Evolutionary conservation across 2,113 vertebrate species (phyloP).

Genomic region (Ailurus styani): DNA sequence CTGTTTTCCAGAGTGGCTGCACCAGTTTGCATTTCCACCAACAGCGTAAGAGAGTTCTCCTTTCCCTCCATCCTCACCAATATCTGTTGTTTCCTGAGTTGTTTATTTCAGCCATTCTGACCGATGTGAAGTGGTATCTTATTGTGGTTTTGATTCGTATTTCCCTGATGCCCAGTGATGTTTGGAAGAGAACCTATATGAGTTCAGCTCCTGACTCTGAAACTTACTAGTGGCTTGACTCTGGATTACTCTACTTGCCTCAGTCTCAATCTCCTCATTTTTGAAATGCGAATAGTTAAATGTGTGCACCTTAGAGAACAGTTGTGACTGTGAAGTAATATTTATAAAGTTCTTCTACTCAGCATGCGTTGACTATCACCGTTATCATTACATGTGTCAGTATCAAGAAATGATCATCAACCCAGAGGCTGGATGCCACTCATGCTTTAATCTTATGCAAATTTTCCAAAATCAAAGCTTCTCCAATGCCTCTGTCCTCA

Average conservation of each 20-base stretch:
- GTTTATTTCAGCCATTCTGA: background rate
- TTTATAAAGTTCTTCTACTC: background rate
- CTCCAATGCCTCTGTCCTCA: background rate
- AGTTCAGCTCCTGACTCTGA: background rate
- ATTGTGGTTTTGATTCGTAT: background rate
- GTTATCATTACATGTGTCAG: background rate
- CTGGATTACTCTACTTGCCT: background rate
- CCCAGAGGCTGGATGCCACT: background rate
- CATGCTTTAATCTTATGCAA: background rate
- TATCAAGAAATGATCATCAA: background rate
- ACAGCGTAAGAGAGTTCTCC: background rate
- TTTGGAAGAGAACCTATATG: background rate
- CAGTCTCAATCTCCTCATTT: background rate
- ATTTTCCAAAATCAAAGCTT: background rate
- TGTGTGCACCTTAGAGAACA: background rate
- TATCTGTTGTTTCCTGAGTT: background rate
- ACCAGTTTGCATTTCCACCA: background rate
- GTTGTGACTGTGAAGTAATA: background rate
- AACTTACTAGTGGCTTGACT: background rate
- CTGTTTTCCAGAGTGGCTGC: background rate
- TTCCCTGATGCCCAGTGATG: background rate
- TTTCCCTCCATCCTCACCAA: background rate
- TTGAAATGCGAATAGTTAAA: background rate
- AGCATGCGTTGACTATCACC: background rate
- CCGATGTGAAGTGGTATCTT: background rate